phyloP scores from a whole-genome alignment of 2,797 vertebrate genomes.

The Podarcis lilfordi region DNA sequence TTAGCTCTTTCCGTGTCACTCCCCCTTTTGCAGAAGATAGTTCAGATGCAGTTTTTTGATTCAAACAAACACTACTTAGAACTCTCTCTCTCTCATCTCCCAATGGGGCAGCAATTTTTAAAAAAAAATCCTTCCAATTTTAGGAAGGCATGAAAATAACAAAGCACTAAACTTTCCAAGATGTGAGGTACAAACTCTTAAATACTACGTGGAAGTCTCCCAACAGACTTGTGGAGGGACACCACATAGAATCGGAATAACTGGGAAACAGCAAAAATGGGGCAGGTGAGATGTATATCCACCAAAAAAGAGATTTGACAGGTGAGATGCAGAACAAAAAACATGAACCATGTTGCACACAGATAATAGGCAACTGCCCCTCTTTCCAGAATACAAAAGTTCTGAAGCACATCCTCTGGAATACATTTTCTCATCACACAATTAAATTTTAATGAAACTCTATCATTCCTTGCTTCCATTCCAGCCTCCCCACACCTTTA shows the following conservation, averaged over 20 bases:
- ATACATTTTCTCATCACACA: not conserved
- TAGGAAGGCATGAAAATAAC: not conserved
- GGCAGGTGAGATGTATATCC: not conserved
- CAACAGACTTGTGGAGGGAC: not conserved
- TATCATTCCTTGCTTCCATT: not conserved
- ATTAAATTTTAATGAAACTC: not conserved
- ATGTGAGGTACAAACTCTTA: not conserved
- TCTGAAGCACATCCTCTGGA: not conserved
- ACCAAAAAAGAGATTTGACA: not conserved
- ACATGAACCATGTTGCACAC: not conserved
- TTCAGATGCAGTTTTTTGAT: not conserved
- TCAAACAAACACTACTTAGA: not conserved
- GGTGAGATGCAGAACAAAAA: not conserved
- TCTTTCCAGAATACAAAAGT: not conserved
- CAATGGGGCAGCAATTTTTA: not conserved
- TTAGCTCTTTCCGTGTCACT: slow-evolving; percentile 28
- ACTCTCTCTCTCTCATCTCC: not conserved
- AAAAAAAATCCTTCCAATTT: not conserved
- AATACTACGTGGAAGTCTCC: not conserved
- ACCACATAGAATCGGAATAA: not conserved
- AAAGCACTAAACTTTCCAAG: not conserved
- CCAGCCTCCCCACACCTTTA: no score
- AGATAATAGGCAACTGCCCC: not conserved
- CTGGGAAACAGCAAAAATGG: not conserved
- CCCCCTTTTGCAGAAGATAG: not conserved